Base-by-base conservation (phyloP, 2,113 vertebrate genomes). In the Etheostoma spectabile region DNA sequence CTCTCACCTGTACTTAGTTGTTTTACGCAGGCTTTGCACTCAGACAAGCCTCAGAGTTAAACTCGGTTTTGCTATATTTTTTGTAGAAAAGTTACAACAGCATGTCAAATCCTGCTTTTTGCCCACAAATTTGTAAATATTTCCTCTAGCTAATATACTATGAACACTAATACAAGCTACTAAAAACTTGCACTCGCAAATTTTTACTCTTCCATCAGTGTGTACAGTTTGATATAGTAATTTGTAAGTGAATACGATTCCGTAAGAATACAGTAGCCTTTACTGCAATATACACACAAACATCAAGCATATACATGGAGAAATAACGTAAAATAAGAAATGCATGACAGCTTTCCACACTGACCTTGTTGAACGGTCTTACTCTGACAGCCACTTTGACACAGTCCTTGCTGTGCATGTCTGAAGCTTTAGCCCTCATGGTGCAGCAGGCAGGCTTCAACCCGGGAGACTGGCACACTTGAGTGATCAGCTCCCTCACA, bases 301-400 rank as follows among this genome's bases (percentile, higher is more conserved):
- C 33, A 52, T 3, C 21, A 21, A 6, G n/a, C 4, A 66, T 19
- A 24, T 16, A 27, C 21, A 73, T 5, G 16, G 18, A 72, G 0
- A 55, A 49, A n/a, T 0, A n/a, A n/a, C 0, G 1, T 13, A 35
- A 59, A 56, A 56, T 1, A 38, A 55, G 5, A 33, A 35, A 56
- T 3, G 1, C 0, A 24, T 5, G 10, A 68, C 2, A 21, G 14
- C n/a, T 62, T 56, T 61, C 16, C 8, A 22, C 30, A 96, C 96
- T 94, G 81, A 96, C 95, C 96, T 97, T 96, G 90, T 93, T 96
- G 81, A 96, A 97, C 18, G 95, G 95, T 62, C 96, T 92, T 70
- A 97, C 95, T 19, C 94, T 82, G 42, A 96, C 95, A 2, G 95
- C 95, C 71, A 96, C 96, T 91, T 93, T 96, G 79, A 97, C 95